Evolutionary conservation across 2,113 vertebrate genomes (phyloP).

Genomic region (Platichthys flesus): DNA sequence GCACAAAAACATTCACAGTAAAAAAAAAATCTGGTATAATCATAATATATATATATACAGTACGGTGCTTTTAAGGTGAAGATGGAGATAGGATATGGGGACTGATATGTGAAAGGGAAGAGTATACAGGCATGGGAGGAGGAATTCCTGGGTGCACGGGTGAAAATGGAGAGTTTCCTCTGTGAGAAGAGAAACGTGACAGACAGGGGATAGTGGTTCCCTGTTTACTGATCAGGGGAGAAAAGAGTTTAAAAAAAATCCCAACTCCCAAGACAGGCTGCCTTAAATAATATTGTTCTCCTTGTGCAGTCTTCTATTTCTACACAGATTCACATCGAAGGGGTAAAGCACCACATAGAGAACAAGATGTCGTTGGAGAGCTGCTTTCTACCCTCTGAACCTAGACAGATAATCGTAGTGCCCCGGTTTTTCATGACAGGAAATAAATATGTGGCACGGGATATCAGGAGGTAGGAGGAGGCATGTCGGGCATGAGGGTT

Average conservation of each 20-base stretch:
- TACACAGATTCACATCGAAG: constrained; percentile 72
- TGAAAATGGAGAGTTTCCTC: constrained; percentile 68
- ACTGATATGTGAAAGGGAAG: constrained; percentile 73
- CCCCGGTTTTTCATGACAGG: constrained; percentile 63
- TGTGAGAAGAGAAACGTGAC: constrained; percentile 64
- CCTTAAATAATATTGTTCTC: constrained; percentile 68
- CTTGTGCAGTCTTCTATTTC: constrained; percentile 70
- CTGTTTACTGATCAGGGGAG: constrained; percentile 57
- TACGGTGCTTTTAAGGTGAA: constrained; percentile 81
- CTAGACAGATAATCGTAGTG: constrained; percentile 40
- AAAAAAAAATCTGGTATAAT: constrained; percentile 83
- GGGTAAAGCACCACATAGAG: constrained; percentile 66
- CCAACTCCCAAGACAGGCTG: constrained; percentile 48
- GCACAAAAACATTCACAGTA: constrained; percentile 84
- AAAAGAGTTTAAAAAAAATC: constrained; percentile 8
- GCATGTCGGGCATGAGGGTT: constrained; percentile 74
- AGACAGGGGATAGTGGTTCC: constrained; percentile 46
- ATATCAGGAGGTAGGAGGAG: constrained; percentile 74
- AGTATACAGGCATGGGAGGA: constrained; percentile 60
- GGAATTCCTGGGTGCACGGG: constrained; percentile 68
- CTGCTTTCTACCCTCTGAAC: constrained; percentile 62
- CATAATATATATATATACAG: constrained; percentile 83
- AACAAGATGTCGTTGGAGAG: constrained; percentile 64
- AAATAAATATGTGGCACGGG: constrained; percentile 80
- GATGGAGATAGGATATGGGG: constrained; percentile 71